Conservation (phyloP, 2,797 vertebrate species). For the Gymnopithys bicolor region DNA sequence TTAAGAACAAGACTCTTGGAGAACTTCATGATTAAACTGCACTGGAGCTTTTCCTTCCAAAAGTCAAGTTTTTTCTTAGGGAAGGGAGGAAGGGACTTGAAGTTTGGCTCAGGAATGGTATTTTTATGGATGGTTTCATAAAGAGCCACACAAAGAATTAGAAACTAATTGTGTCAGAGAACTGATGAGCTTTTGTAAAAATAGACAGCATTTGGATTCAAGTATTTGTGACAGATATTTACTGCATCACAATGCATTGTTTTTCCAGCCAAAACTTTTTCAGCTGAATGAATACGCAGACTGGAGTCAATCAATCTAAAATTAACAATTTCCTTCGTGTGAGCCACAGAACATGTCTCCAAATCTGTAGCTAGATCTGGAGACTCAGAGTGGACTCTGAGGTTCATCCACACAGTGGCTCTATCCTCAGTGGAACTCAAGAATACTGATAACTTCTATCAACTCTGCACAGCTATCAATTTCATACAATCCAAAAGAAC, state of each 20-base stretch:
- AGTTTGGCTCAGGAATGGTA: not conserved
- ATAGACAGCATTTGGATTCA: constrained; percentile 53
- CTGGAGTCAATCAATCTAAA: constrained; percentile 34
- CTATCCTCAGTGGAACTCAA: not conserved
- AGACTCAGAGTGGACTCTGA: not conserved
- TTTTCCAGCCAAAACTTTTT: constrained; percentile 24
- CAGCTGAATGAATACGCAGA: not conserved
- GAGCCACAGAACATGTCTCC: not conserved
- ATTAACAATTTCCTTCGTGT: not conserved
- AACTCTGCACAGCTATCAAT: not conserved
- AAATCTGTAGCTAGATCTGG: not conserved
- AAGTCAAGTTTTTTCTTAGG: constrained; percentile 1
- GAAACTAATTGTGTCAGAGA: not conserved
- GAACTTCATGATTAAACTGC: not conserved
- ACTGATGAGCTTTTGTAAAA: constrained; percentile 49
- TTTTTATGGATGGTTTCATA: constrained; percentile 14
- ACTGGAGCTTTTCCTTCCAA: not conserved
- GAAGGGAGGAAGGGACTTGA: constrained; percentile 2
- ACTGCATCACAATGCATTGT: constrained; percentile 29
- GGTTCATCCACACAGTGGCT: not conserved
- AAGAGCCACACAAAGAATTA: not conserved
- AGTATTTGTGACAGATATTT: constrained; percentile 37
- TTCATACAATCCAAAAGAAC: not conserved
- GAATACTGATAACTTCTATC: not conserved
- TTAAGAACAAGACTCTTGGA: not conserved